phyloP scores from a whole-genome alignment of 2,113 vertebrate genomes.

The Nycticryphes semicollaris region DNA sequence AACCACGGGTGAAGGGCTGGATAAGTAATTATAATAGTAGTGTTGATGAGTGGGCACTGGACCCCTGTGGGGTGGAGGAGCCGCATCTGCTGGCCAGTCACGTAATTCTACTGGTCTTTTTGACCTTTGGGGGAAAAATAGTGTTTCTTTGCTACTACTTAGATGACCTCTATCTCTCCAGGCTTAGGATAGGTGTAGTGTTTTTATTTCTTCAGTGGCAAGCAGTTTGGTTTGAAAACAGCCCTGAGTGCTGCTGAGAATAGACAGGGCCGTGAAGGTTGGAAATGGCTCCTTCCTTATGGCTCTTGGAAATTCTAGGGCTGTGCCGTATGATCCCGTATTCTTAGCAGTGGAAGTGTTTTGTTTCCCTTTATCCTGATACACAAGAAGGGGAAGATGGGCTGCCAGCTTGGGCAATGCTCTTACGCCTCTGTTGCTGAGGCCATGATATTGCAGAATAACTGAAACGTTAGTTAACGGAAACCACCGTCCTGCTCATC shows the following conservation, averaged over 20 bases:
- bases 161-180: too few species aligned
- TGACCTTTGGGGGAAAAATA: neutral
- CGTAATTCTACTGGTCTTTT: neutral
- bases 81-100: neutral
- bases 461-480: neutral
- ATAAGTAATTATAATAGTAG: rapidly evolving
- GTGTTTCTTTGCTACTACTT: rapidly evolving
- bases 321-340: too few species aligned
- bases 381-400: too few species aligned
- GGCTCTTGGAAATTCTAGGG: too few species aligned
- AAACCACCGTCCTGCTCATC: neutral
- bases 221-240: neutral
- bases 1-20: rapidly evolving
- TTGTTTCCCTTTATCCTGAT: too few species aligned
- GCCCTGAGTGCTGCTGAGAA: too few species aligned
- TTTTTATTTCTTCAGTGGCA: neutral
- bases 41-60: rapidly evolving
- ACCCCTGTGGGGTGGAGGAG: neutral
- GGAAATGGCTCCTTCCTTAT: too few species aligned
- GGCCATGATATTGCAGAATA: too few species aligned
- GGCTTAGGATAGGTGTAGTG: neutral
- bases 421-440: too few species aligned
- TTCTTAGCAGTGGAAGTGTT: too few species aligned
- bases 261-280: too few species aligned
- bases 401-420: too few species aligned